These are phyloP conservation scores for Eospalax fontanierii DNA, from an alignment of 2,797 vertebrate species.

Conservation along the genomic window DNA sequence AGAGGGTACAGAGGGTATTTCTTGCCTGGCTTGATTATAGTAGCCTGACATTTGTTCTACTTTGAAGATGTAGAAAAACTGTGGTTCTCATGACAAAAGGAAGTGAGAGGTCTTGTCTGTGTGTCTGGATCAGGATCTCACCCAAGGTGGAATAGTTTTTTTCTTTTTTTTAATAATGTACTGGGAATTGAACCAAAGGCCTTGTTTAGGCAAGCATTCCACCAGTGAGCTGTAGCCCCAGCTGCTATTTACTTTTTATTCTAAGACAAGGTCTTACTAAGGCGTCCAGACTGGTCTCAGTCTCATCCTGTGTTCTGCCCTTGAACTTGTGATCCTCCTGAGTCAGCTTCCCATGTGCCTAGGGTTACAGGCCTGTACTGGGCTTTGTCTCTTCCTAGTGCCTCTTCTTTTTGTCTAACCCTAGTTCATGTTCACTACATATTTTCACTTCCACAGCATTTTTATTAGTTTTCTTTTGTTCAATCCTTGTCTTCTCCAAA, in stretches of 20 bases:
- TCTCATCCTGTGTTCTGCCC: background rate
- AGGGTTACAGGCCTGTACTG: background rate
- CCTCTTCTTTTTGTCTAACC: background rate
- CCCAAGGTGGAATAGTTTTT: background rate
- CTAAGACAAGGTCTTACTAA: background rate
- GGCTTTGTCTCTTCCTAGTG: background rate
- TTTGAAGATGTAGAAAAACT: background rate
- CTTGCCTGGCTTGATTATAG: background rate
- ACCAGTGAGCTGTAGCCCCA: background rate
- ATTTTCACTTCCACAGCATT: background rate
- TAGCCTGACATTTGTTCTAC: background rate
- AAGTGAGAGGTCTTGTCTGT: background rate
- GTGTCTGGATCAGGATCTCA: background rate
- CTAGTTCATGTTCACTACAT: background rate
- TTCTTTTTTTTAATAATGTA: background rate
- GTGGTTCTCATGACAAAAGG: fast-evolving
- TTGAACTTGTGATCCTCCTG: background rate
- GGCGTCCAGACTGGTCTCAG: background rate
- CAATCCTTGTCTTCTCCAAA: background rate
- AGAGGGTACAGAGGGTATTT: background rate
- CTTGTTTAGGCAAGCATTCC: background rate
- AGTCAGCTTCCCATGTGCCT: background rate
- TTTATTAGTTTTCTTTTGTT: background rate
- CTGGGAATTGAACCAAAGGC: background rate
- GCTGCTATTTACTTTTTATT: background rate